Conservation (phyloP, 2,113 vertebrate genomes). For the Hypomesus transpacificus region DNA sequence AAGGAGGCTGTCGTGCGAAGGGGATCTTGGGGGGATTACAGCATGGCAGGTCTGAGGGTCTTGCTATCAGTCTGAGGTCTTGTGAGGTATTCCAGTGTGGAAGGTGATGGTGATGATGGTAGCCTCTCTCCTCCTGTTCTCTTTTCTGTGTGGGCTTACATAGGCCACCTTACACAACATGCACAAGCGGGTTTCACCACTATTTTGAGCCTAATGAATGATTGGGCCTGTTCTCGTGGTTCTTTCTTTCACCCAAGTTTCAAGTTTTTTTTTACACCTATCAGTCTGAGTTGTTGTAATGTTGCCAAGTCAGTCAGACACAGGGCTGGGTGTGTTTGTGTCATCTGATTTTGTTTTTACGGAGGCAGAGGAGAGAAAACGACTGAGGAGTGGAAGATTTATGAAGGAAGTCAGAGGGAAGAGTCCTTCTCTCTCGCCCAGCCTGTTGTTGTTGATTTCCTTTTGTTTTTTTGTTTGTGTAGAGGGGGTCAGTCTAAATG, state of each 20-base stretch:
- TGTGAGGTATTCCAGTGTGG: not conserved
- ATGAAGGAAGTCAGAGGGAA: no score
- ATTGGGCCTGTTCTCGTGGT: no score
- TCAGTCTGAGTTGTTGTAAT: not conserved
- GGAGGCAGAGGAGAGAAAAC: no score
- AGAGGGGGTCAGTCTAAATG: no score
- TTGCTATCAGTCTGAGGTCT: slow-evolving; percentile 8
- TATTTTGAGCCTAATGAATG: slow-evolving; percentile 24
- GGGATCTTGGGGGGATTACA: slow-evolving; percentile 27
- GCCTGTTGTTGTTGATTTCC: not conserved
- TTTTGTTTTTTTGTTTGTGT: no score
- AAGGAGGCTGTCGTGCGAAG: slow-evolving; percentile 2
- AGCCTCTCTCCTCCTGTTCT: not conserved
- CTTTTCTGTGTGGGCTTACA: slow-evolving; percentile 15
- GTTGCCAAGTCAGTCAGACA: not conserved
- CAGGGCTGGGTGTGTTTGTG: no score
- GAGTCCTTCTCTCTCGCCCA: slow-evolving; percentile 3
- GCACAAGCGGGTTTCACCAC: slow-evolving; percentile 21
- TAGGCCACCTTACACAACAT: slow-evolving; percentile 16
- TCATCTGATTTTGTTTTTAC: no score
- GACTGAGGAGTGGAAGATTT: no score
- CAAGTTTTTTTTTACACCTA: no score
- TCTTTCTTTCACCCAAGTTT: no score
- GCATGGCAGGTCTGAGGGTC: slow-evolving; percentile 24
- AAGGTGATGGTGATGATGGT: not conserved